phyloP scores from a whole-genome alignment of 1,140 invertebrate species.

The Hydropsyche tenuis region DNA sequence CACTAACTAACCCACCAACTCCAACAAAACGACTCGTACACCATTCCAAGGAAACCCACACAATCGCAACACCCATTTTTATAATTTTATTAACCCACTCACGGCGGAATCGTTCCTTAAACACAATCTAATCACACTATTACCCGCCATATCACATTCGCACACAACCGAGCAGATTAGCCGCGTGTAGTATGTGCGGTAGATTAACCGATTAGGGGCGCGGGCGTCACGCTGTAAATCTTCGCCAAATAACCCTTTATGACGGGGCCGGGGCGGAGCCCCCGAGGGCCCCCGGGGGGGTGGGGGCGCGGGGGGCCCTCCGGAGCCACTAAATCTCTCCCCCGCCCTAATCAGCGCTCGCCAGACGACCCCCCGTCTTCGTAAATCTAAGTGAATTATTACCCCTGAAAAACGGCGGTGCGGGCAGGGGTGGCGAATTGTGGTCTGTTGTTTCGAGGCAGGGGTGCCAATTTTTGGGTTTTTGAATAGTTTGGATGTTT shows the following conservation, averaged over 20 bases:
- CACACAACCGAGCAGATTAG: conserved; percentile 24
- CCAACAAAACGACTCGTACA: too few relatives aligned
- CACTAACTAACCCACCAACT: too few relatives aligned
- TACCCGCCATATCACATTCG: neutral
- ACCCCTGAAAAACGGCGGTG: conserved; percentile 33
- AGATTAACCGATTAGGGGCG: conserved; percentile 37
- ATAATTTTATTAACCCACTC: too few relatives aligned
- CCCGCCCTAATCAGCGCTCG: conserved; percentile 40
- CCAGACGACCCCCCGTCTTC: conserved; percentile 40
- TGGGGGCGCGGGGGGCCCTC: neutral
- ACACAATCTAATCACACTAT: too few relatives aligned
- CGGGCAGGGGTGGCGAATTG: conserved; percentile 3
- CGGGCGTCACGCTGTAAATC: conserved; percentile 34
- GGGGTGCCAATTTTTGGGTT: too few relatives aligned
- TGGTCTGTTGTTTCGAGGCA: neutral
- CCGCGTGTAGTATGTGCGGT: neutral
- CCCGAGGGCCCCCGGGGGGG: neutral
- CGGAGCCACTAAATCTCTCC: conserved; percentile 36
- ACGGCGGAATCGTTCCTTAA: too few relatives aligned
- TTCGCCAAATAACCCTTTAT: conserved; percentile 40
- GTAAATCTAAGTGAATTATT: conserved; percentile 43
- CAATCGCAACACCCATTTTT: too few relatives aligned
- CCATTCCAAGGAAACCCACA: too few relatives aligned
- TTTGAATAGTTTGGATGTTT: too few relatives aligned
- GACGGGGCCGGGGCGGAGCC: neutral